Evolutionary conservation across 1,140 invertebrate species (phyloP).

Genomic region (Calliphora vicina): DNA sequence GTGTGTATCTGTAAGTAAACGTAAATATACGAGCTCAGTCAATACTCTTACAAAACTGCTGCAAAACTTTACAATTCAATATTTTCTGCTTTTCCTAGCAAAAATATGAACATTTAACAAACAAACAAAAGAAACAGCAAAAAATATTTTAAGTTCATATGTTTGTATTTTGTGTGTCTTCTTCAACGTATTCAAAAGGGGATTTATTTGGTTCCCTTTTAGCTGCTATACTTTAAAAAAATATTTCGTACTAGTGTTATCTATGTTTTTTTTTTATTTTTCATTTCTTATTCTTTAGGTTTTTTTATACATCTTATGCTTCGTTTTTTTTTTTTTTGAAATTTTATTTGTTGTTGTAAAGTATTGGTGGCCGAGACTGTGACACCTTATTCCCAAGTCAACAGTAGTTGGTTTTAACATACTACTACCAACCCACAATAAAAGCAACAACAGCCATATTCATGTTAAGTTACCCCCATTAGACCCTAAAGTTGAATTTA

Average conservation of each 20-base stretch:
- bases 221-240: neutral
- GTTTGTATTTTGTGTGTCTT: neutral
- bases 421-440: slow-evolving; percentile 8
- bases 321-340: neutral
- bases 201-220: neutral
- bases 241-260: neutral
- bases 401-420: slow-evolving; percentile 13
- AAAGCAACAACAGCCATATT: slow-evolving; percentile 3
- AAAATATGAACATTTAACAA: neutral
- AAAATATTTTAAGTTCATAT: neutral
- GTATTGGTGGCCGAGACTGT: slow-evolving; percentile 13
- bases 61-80: neutral
- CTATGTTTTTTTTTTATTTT: neutral
- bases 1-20: no score
- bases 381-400: slow-evolving; percentile 37
- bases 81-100: neutral
- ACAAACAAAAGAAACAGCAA: neutral
- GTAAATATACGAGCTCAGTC: neutral
- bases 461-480: slow-evolving; percentile 3
- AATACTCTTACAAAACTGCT: neutral
- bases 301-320: neutral
- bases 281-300: neutral
- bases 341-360: neutral
- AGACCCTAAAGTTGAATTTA: neutral
- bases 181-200: neutral